Conservation (phyloP, 2,113 vertebrate species). For the Lampris incognitus region DNA sequence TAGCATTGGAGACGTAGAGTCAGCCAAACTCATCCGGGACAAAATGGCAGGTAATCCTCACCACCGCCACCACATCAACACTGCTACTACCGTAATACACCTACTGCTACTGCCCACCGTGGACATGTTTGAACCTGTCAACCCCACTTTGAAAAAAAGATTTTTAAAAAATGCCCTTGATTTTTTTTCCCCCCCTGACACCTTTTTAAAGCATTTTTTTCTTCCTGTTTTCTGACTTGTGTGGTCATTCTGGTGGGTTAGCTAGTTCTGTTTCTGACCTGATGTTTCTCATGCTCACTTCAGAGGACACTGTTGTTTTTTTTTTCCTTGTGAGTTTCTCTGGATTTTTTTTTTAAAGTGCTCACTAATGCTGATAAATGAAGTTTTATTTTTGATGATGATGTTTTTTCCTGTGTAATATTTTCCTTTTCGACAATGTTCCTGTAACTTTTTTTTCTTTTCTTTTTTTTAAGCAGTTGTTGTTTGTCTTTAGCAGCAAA, state of each 20-base stretch:
- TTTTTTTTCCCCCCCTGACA: not conserved
- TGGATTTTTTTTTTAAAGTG: not conserved
- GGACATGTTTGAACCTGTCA: too few species aligned
- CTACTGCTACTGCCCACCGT: constrained; percentile 1
- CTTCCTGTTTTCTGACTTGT: too few species aligned
- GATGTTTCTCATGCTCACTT: too few species aligned
- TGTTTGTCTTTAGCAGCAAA: not conserved
- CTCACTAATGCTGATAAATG: not conserved
- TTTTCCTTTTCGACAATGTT: constrained; percentile 30
- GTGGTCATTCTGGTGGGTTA: too few species aligned
- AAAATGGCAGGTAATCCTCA: constrained; percentile 93
- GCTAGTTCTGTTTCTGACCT: too few species aligned
- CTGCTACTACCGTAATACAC: not conserved
- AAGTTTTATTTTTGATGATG: not conserved
- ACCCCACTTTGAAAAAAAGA: too few species aligned
- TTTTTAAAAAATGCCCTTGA: too few species aligned
- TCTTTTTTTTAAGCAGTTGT: constrained; percentile 19
- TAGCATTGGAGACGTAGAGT: constrained; percentile 95
- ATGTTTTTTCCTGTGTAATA: constrained; percentile 14
- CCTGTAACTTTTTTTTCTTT: constrained; percentile 33
- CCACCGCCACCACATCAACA: not conserved
- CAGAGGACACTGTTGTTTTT: not conserved
- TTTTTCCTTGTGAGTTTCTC: not conserved
- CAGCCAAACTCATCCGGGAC: constrained; percentile 96
- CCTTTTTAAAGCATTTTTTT: not conserved